Conservation (phyloP, 2,113 vertebrate species). For the Ameiurus melas region DNA sequence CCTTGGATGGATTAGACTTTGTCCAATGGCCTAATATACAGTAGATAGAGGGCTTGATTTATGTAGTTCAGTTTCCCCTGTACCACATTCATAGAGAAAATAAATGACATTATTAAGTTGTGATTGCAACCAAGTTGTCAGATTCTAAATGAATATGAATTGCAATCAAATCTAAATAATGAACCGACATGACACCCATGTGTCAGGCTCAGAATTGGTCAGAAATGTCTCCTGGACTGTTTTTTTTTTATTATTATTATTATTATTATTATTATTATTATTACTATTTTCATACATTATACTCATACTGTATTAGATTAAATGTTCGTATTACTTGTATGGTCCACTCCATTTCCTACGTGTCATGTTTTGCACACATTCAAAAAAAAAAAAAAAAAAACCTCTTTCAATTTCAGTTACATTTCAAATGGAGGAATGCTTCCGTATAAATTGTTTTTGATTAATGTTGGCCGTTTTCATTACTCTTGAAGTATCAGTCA, state of each 20-base stretch:
- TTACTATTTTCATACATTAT: background rate
- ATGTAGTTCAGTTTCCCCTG: background rate
- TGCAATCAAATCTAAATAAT: conserved; percentile 12
- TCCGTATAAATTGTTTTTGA: background rate
- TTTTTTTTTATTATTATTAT: background rate
- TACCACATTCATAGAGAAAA: background rate
- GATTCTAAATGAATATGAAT: background rate
- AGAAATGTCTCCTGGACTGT: background rate
- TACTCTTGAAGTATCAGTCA: background rate
- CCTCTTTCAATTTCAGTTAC: background rate
- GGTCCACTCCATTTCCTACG: background rate
- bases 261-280: too few species aligned
- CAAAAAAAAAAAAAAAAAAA: background rate
- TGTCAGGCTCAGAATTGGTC: background rate
- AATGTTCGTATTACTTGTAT: background rate
- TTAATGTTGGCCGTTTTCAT: background rate
- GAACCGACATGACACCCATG: background rate
- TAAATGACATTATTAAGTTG: background rate
- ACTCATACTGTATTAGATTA: background rate
- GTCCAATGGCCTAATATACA: background rate
- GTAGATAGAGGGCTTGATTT: background rate
- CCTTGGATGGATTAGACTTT: too few species aligned
- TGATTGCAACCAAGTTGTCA: background rate
- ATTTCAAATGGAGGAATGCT: background rate
- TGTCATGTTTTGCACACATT: background rate